phyloP scores from a whole-genome alignment of 1,140 invertebrate genomes.

The Argopecten irradians region DNA sequence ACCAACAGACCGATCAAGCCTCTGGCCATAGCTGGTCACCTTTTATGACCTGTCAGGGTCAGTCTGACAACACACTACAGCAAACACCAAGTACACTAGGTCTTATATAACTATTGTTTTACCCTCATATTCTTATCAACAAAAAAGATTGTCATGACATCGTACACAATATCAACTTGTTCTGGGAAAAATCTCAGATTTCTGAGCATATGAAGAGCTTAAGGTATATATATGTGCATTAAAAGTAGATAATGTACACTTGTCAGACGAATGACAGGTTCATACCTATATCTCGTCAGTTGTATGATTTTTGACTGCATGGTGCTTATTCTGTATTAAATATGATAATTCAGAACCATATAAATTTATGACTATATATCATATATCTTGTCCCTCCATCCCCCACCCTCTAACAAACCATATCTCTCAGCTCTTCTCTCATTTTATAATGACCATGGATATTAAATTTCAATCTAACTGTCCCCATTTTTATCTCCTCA shows the following conservation, averaged over 20 bases:
- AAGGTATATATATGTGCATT: not conserved
- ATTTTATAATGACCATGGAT: too few relatives aligned
- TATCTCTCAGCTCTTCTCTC: not conserved
- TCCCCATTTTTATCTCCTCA: not conserved
- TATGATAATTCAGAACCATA: not conserved
- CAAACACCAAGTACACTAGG: not conserved
- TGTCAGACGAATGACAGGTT: not conserved
- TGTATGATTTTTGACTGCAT: not conserved
- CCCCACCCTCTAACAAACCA: not conserved
- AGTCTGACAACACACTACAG: not conserved
- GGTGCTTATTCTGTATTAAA: not conserved
- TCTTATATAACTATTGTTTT: not conserved
- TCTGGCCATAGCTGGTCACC: not conserved
- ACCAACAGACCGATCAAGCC: not conserved
- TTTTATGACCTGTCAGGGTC: conserved; percentile 12
- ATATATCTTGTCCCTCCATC: too few relatives aligned
- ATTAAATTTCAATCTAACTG: too few relatives aligned
- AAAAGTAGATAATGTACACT: not conserved
- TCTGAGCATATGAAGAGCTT: not conserved
- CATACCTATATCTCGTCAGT: not conserved
- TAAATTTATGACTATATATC: not conserved
- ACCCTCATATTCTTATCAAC: not conserved
- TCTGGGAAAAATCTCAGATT: too few relatives aligned
- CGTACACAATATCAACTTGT: not conserved
- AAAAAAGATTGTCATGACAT: not conserved